Percentiles rank a stretch among this genome's conserved stretches.
These are phyloP conservation scores for Okamejei kenojei DNA, from an alignment of 2,797 vertebrate species.

Conservation along the genomic window DNA sequence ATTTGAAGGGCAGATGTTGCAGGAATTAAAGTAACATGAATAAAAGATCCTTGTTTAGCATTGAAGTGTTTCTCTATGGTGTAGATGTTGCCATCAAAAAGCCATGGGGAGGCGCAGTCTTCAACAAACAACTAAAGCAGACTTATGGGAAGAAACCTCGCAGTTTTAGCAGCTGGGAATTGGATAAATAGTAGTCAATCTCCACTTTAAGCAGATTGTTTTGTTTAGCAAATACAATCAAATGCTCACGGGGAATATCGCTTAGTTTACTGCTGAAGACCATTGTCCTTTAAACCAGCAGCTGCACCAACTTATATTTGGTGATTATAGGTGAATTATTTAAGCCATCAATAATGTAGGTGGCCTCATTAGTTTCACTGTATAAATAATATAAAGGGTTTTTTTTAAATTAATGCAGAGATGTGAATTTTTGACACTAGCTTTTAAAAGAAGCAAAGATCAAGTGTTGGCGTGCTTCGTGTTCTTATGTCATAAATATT, in stretches of 20 bases:
- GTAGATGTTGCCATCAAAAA: background rate
- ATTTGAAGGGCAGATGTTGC: no score
- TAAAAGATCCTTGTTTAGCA: background rate
- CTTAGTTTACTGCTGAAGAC: background rate
- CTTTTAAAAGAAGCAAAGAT: background rate
- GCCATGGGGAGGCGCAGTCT: background rate
- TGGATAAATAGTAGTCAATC: background rate
- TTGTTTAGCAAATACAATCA: background rate
- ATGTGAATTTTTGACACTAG: background rate
- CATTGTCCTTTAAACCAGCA: background rate
- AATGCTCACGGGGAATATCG: background rate
- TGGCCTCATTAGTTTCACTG: background rate
- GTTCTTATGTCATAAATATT: background rate
- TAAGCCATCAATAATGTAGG: background rate
- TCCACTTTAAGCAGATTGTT: background rate
- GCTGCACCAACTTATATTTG: background rate
- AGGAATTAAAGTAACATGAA: background rate
- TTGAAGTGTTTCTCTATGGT: background rate
- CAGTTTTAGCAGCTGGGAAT: background rate
- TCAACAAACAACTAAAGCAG: background rate
- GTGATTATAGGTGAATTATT: slow-evolving; percentile 22
- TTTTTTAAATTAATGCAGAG: background rate
- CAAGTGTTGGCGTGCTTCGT: background rate
- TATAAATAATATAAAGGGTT: background rate
- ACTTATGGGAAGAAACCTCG: background rate